A percentile compares a stretch with the other conserved stretches of the same genome.
These are phyloP conservation scores for Adelphocoris suturalis DNA, from an alignment of 2,888 invertebrate genomes.

Conservation along the genomic window DNA sequence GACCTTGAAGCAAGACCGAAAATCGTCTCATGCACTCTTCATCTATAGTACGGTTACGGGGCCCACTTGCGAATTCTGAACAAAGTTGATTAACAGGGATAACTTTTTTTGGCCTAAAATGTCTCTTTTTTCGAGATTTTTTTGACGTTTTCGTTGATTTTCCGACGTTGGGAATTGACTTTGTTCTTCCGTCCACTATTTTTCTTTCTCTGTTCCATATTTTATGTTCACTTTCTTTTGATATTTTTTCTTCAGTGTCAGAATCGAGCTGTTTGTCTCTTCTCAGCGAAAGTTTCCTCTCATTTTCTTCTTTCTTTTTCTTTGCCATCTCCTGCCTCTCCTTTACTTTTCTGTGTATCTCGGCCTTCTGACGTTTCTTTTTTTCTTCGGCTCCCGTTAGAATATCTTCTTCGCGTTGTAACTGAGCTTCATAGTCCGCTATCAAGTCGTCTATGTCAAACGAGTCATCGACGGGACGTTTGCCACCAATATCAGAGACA, in stretches of 20 bases:
- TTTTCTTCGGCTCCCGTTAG: neutral
- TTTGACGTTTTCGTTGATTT: neutral
- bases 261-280: neutral
- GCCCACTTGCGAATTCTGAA: neutral
- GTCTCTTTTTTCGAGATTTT: neutral
- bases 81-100: neutral
- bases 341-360: neutral
- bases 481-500: neutral
- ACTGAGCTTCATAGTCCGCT: conserved; percentile 6
- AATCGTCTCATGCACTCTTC: conserved; percentile 52
- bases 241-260: neutral
- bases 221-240: neutral
- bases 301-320: neutral
- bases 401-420: conserved; percentile 1
- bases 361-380: neutral
- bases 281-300: too few relatives aligned
- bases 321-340: conserved; percentile 26
- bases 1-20: conserved; percentile 15
- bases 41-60: neutral
- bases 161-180: neutral
- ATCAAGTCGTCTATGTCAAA: conserved; percentile 50
- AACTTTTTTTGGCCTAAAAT: neutral
- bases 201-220: neutral
- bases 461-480: neutral
- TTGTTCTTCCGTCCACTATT: neutral